phyloP scores from a whole-genome alignment of 2,113 vertebrate species.

The Pungitius pungitius region DNA sequence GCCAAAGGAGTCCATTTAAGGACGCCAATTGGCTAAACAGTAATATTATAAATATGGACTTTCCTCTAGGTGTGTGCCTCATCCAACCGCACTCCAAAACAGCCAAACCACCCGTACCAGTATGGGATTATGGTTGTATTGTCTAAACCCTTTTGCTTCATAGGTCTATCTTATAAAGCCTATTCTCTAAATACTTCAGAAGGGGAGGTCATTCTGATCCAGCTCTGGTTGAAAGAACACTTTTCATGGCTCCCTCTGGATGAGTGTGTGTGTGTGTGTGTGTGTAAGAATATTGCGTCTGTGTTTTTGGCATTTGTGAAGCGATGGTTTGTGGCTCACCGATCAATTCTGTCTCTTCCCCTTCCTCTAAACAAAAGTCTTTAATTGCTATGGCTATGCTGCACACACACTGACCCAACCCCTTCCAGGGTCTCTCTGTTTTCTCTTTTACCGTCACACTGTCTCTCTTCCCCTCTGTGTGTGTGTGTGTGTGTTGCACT shows the following conservation, averaged over 20 bases:
- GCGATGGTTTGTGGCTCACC: constrained; percentile 26
- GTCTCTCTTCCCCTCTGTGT: background rate
- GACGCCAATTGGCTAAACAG: too few relatives aligned
- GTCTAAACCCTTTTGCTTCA: background rate
- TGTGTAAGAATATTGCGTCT: constrained; percentile 28
- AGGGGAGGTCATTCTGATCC: constrained; percentile 17
- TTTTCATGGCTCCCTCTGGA: background rate
- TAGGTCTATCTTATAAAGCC: constrained; percentile 24
- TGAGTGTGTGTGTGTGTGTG: background rate
- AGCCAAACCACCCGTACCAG: background rate
- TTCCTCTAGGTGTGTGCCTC: background rate
- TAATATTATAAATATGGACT: background rate
- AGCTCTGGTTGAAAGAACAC: constrained; percentile 20
- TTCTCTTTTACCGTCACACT: constrained; percentile 8
- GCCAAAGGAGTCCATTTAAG: too few relatives aligned
- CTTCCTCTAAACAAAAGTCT: constrained; percentile 53
- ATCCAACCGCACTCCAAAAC: background rate
- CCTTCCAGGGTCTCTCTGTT: constrained; percentile 15
- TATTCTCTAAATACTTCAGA: background rate
- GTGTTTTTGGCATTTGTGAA: constrained; percentile 45
- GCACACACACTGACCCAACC: constrained; percentile 12
- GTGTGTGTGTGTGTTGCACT: constrained; percentile 3
- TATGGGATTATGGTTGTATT: background rate
- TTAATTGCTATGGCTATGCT: constrained; percentile 53
- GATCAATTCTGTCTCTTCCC: constrained; percentile 57